A percentile compares a stretch with the other conserved stretches of the same genome.
Evolutionary conservation across 2,113 vertebrate species (phyloP).

Genomic region (Solea senegalensis): DNA sequence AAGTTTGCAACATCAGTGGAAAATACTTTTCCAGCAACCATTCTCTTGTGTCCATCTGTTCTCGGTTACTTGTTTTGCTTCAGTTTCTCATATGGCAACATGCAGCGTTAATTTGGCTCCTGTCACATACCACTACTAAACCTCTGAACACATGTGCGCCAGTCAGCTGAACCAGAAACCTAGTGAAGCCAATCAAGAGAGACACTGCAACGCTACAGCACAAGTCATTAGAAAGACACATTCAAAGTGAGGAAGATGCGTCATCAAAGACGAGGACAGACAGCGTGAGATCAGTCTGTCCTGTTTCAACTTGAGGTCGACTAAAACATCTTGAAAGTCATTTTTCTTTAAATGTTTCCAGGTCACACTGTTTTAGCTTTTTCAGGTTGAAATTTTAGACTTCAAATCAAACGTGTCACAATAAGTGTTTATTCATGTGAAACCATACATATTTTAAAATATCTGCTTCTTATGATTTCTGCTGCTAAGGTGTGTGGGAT

Average conservation of each 20-base stretch:
- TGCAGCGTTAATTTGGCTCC: slow-evolving; percentile 72
- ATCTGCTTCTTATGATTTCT: not conserved
- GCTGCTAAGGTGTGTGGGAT: not conserved
- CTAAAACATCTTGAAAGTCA: not conserved
- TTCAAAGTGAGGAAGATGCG: slow-evolving; percentile 4
- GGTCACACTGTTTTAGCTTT: not conserved
- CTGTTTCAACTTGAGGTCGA: not conserved
- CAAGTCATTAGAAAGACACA: slow-evolving; percentile 25
- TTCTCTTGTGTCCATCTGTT: slow-evolving; percentile 77
- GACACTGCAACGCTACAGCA: slow-evolving; percentile 38
- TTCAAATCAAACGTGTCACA: not conserved
- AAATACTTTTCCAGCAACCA: slow-evolving; percentile 72
- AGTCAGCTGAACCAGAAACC: slow-evolving; percentile 60
- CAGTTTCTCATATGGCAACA: slow-evolving; percentile 70
- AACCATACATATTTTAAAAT: not conserved
- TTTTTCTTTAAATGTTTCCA: not conserved
- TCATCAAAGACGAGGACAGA: slow-evolving; percentile 19
- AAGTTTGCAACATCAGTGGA: slow-evolving; percentile 71
- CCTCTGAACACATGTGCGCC: slow-evolving; percentile 60
- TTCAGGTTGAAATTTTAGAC: not conserved
- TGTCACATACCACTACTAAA: slow-evolving; percentile 66
- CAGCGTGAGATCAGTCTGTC: not conserved
- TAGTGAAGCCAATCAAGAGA: slow-evolving; percentile 46
- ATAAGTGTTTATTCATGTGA: not conserved
- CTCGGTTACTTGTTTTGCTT: slow-evolving; percentile 69